phyloP scores from a whole-genome alignment of 2,797 vertebrate species.

The Molossus alvarezi region DNA sequence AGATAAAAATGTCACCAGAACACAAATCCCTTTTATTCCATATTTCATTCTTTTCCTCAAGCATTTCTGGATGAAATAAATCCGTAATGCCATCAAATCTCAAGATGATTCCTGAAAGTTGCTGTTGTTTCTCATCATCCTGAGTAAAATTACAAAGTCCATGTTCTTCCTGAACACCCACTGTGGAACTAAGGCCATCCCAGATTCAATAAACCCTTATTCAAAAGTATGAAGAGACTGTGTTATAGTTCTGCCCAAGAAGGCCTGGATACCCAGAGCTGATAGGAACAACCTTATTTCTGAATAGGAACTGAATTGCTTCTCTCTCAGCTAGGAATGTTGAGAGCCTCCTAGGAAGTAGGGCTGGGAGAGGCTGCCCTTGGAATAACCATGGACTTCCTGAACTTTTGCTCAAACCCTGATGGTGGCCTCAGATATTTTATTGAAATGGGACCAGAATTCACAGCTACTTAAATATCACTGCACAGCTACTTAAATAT shows the following conservation, averaged over 20 bases:
- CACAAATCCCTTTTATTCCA: not conserved
- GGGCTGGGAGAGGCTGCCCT: not conserved
- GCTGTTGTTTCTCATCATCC: not conserved
- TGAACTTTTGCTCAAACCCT: not conserved
- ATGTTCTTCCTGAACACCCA: not conserved
- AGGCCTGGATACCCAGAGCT: not conserved
- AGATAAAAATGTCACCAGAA: not conserved
- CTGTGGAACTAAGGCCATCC: not conserved
- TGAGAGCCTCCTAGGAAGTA: not conserved
- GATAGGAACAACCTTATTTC: not conserved
- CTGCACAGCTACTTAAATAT: not conserved
- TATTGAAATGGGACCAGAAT: constrained; percentile 12
- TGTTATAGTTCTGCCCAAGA: not conserved
- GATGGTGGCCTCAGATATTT: not conserved
- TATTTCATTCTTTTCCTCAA: not conserved
- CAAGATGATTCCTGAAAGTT: not conserved
- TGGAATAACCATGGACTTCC: not conserved
- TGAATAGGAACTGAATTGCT: not conserved
- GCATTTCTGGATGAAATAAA: not conserved
- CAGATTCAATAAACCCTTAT: constrained; percentile 30
- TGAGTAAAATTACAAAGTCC: not conserved
- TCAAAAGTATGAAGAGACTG: not conserved
- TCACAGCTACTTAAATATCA: not conserved
- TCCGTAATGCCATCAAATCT: not conserved
- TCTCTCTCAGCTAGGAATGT: not conserved